phyloP scores from a whole-genome alignment of 2,888 invertebrate genomes.

The Muscina levida region DNA sequence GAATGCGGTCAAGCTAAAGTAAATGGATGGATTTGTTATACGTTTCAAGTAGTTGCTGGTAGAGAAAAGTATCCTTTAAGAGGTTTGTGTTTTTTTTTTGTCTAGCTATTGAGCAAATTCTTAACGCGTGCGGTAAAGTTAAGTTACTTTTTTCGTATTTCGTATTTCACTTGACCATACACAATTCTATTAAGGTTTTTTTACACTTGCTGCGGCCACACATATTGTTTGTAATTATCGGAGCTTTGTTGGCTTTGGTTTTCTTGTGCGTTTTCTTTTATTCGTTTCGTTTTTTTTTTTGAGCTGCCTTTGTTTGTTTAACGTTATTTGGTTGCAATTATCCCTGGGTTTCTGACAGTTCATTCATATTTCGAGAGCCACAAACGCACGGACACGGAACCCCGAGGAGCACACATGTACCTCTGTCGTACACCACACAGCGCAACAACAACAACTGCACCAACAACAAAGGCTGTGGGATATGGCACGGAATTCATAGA shows the following conservation, averaged over 20 bases:
- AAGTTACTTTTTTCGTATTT: too few relatives aligned
- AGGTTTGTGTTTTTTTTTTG: too few relatives aligned
- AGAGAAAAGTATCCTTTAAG: too few relatives aligned
- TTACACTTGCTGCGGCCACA: neutral
- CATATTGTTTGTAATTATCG: neutral
- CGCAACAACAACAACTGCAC: slow-evolving; percentile 45
- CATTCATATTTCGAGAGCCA: slow-evolving; percentile 6
- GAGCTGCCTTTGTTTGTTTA: slow-evolving; percentile 39
- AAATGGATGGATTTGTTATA: slow-evolving; percentile 57
- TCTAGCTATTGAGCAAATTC: too few relatives aligned
- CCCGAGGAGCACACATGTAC: slow-evolving; percentile 34
- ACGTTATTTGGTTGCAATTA: slow-evolving; percentile 37
- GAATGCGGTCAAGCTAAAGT: neutral
- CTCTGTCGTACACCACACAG: slow-evolving; percentile 50
- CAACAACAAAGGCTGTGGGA: slow-evolving; percentile 46
- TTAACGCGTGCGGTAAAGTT: too few relatives aligned
- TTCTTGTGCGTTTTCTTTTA: neutral
- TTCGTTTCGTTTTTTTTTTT: slow-evolving; percentile 1
- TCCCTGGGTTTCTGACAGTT: slow-evolving; percentile 18
- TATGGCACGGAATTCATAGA: slow-evolving; percentile 43
- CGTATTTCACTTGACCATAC: neutral
- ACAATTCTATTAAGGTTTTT: neutral
- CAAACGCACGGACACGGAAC: neutral
- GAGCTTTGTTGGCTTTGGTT: neutral
- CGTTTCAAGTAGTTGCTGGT: slow-evolving; percentile 6